Base-by-base conservation (phyloP, 1,140 invertebrate species). In the Anthonomus grandis region DNA sequence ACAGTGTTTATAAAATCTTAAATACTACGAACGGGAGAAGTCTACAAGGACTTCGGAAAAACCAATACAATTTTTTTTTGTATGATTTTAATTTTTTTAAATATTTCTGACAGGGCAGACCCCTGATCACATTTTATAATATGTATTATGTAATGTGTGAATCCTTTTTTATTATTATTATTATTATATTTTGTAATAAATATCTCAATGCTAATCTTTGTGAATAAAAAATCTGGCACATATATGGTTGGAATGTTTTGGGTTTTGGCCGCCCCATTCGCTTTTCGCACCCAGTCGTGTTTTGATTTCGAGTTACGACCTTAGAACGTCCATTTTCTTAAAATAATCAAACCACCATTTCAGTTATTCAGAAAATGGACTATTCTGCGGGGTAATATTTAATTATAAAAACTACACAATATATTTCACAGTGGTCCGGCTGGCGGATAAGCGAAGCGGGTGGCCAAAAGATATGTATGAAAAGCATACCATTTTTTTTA, bases 191-290 rank as follows among this genome's bases (percentile, higher is more conserved):
- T 38, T 54, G 24, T 52, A 13, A 46, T 55, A 47, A 37, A 50
- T 50, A 50, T 57, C 65, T 65, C 60, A 65, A 65, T 58, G 64
- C 64, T 68, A 67, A 67, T 23, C 66, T 61, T 68, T 70, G 70
- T 62, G 67, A 70, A 72, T 72, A 73, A 73, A 74, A 73, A 70
- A 71, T 75, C 74, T 75, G 73, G 74, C 74, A 75, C 74, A 73
- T 74, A 72, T 68, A 71, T 72, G 74, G 73, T 75, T 74, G 73
- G 74, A 74, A 74, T 74, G 74, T 73, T 74, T 69, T 59, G 44
- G 70, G n/a, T n/a, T 72, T 71, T 70, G 67, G 65, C 44, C 48
- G 45, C 45, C 22, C 34, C 24, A 42, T 53, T 55, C 34, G 48
- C 25, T 48, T 53, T 5, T 24, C 15, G 49, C 42, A n/a, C n/a